Evolutionary conservation across 2,113 vertebrate species (phyloP), one percentile per base, ranked within the genome.

Genomic region (Galbula dea): DNA sequence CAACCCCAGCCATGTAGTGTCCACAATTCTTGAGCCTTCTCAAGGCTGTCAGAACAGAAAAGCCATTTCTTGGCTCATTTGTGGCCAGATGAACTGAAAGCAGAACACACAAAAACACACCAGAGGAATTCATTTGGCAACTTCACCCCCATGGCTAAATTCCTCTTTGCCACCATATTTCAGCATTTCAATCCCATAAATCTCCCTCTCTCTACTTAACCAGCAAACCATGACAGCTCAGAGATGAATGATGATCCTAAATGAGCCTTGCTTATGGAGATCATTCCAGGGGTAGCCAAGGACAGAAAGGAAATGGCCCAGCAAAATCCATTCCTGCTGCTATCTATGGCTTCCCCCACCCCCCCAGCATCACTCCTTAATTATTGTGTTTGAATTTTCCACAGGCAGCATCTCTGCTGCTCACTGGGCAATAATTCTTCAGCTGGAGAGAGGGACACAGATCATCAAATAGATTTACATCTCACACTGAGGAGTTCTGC

Each of bases 151-250:
- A 36, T 48, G 67, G 89, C 91, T 65, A 59, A 23, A 51, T 92
- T 73, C 80, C 51, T 59, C 66, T 83, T 81, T 95, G 89, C 83
- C 68, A 71, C 86, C 74, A 83, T 71, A 77, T 83, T 92, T 81
- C 91, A 94, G 91, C 75, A 81, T 91, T 89, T 73, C 86, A 59
- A 57, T 94, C 76, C 94, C 95, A 94, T 95, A 91, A 97, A 97
- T 96, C 90, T 89, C 71, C 67, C 63, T 63, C 86, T 71, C 62
- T 94, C 71, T 58, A 62, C 71, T 90, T 83, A 95, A 73, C 67
- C 92, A 94, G 92, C 92, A 96, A 97, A 95, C 85, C 93, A 71
- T 90, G 95, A 95, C 84, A 1, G 80, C 88, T 96, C 78, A n/a
- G 77, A 84, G 82, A 94, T 95, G 94, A 88, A 86, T 94, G 73